These are phyloP conservation scores for Dryas iulia DNA, from an alignment of 1,140 invertebrate species.

Conservation along the genomic window DNA sequence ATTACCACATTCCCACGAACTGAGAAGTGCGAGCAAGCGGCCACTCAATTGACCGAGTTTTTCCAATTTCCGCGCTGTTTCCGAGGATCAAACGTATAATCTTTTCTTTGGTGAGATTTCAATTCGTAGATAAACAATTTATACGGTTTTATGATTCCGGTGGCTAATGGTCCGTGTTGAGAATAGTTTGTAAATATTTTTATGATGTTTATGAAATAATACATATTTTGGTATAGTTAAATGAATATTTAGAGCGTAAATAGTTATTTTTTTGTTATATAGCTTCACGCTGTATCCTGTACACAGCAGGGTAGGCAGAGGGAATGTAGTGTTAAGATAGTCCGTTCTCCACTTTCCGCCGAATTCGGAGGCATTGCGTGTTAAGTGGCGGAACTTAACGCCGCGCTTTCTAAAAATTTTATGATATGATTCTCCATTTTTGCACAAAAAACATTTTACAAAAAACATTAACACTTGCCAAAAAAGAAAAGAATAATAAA, in stretches of 20 bases:
- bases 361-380: too few species aligned
- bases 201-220: background rate
- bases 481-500: background rate
- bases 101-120: constrained; percentile 14
- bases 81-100: constrained; percentile 15
- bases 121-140: constrained; percentile 13
- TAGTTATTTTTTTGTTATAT: too few species aligned
- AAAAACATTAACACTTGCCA: background rate
- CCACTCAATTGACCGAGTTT: constrained; percentile 10
- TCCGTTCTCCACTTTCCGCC: too few species aligned
- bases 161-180: background rate
- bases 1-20: background rate
- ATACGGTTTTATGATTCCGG: constrained; percentile 4
- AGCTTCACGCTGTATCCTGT: background rate
- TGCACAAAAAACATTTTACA: too few species aligned
- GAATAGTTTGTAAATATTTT: background rate
- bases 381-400: too few species aligned
- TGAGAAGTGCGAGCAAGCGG: background rate
- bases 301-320: too few species aligned
- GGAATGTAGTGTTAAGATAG: too few species aligned
- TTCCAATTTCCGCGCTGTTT: constrained; percentile 23
- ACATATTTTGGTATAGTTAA: too few species aligned
- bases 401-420: too few species aligned
- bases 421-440: too few species aligned
- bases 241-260: too few species aligned